Base-by-base conservation (phyloP, 2,797 vertebrate species). In the Cephalopachus bancanus region DNA sequence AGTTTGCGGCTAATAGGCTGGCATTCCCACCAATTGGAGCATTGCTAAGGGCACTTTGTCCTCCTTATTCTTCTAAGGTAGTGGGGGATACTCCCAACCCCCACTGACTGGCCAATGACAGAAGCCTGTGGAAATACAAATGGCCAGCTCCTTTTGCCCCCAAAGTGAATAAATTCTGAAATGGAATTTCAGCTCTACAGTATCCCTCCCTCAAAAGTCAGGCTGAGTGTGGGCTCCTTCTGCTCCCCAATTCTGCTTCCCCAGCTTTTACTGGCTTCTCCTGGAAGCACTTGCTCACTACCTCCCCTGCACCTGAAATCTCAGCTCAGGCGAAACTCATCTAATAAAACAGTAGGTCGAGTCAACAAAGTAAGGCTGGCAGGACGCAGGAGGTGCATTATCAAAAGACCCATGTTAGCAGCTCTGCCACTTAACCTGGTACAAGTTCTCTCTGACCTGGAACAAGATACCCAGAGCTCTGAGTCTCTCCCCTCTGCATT, bases 201-300 rank as follows among this genome's bases (percentile, higher is more conserved):
- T 2, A 4, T 44, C 33, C 19, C 53, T 49, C 20, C 53, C 30
- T 14, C n/a, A 2, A 59, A 71, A 37, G 67, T 71, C 67, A 71
- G 67, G 26, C 74, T 71, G 74, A 83, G n/a, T 16, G 72, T 51
- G 24, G 28, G 3, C 10, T 65, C 55, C 26, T 30, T n/a, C 28
- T 59, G 3, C 19, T 53, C 30, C 44, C 5, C 1, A 17, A 0
- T 37, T 26, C 7, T 20, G 4, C 37, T 53, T 15, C 3, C 12
- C 7, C 4, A 0, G 1, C 2, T 22, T 28, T 37, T 15, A 8
- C 78, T 57, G 69, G 20, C 22, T 91, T 85, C 37, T 85, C 44
- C 30, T 10, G 5, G 53, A 60, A 93, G 49, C 16, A 17, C 15
- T 10, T 59, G 24, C 24, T 92, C 57, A 22, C 51, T 74, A 17